Base-by-base conservation (phyloP, 37 sponge, comb jelly and placozoan genomes). In the Halichondria panicea region DNA sequence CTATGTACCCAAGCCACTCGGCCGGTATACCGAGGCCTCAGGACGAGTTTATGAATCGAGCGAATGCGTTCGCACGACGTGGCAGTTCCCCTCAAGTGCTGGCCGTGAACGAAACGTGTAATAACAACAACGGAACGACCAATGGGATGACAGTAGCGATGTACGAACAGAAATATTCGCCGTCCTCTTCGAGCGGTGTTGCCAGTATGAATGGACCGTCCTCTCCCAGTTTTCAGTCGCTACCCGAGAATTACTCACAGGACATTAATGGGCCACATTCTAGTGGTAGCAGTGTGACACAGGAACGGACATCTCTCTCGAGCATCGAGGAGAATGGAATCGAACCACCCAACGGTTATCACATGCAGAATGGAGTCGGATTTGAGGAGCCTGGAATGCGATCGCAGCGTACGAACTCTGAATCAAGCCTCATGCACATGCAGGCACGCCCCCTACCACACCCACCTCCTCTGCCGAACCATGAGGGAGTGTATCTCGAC, bases 141-240 rank as follows among this genome's bases (percentile, higher is more conserved):
- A 39, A 43, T 1, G 30, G 5, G 2, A 21, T 19, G 55, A 38
- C 22, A 2, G 40, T 22, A 6, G 19, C 61, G 3, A 13, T 71
- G 0, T 70, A 77, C 24, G 77, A 77, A 5, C 78, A 45, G 43
- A 84, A 84, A 53, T 55, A 71, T 63, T 84, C 85, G 4, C 78
- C 85, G 3, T 84, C 85, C 18, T 59, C 85, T 4, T 77, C 85
- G 33, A 75, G 69, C n/a, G 84, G 84, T 0, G 84, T 83, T 1
- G 72, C 85, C 4, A 84, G 76, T 59, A 15, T 80, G 44, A 32
- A 56, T n/a, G 83, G 70, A 24, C 73, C 66, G 0, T 48, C 22
- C 46, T 82, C 83, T 22, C 83, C 78, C 7, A 43, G 71, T 32
- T 59, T 24, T 27, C 11, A 12, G 19, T 59, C 60, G 8, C 63